Conservation (phyloP, 2,888 invertebrate species). For the Rhagophthalmus giganteus region DNA sequence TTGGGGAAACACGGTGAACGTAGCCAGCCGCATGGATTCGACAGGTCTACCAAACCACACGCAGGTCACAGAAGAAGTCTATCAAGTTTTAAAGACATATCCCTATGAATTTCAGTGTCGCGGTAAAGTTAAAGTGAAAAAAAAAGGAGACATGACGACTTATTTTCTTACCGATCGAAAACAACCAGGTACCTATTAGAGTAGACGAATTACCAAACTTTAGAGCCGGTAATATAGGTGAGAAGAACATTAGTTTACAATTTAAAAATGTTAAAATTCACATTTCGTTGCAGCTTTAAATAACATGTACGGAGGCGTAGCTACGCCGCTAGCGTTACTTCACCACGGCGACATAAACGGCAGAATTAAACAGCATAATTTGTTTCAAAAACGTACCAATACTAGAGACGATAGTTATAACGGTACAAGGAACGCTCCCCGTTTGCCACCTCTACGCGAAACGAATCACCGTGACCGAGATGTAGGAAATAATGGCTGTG, state of each 20-base stretch:
- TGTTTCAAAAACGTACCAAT: conserved; percentile 48
- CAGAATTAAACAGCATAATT: conserved; percentile 58
- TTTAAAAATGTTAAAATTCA: conserved; percentile 1
- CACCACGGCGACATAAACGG: conserved; percentile 59
- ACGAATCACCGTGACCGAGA: conserved; percentile 55
- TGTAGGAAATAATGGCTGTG: conserved; percentile 53
- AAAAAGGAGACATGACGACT: conserved; percentile 92
- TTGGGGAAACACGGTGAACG: conserved; percentile 93
- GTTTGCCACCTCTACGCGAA: conserved; percentile 62
- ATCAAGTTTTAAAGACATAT: conserved; percentile 69
- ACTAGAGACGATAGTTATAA: conserved; percentile 48
- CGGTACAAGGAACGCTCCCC: conserved; percentile 53
- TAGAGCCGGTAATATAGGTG: conserved; percentile 45
- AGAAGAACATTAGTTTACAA: conserved; percentile 20
- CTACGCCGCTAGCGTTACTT: conserved; percentile 70
- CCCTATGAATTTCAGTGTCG: conserved; percentile 79
- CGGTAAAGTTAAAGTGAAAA: conserved; percentile 87
- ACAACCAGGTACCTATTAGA: conserved; percentile 60
- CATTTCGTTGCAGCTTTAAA: conserved; percentile 45
- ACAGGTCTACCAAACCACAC: conserved; percentile 87
- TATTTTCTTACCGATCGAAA: conserved; percentile 83
- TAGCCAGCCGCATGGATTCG: conserved; percentile 89
- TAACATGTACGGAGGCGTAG: conserved; percentile 70
- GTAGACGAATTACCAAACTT: conserved; percentile 59
- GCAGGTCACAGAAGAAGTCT: conserved; percentile 88